phyloP scores from a whole-genome alignment of 2,888 invertebrate species.

The Rhogogaster chlorosoma region DNA sequence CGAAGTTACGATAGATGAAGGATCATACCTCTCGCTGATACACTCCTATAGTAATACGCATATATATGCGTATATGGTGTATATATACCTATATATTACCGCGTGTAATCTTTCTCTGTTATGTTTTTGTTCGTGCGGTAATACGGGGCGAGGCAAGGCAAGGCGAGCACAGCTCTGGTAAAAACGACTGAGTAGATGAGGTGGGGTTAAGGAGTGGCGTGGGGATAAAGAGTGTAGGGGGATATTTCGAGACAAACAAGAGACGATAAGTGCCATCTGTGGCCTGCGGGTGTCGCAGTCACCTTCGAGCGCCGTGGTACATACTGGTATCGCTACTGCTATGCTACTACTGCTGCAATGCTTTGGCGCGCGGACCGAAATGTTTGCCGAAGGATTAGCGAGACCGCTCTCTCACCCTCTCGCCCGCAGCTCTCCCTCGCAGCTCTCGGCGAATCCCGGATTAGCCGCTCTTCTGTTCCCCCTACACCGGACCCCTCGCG shows the following conservation, averaged over 20 bases:
- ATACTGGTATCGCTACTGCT: background rate
- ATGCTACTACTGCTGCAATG: conserved; percentile 12
- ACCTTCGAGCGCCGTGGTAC: conserved; percentile 46
- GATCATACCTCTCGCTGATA: background rate
- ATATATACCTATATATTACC: background rate
- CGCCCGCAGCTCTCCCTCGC: conserved; percentile 58
- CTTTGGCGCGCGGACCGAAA: conserved; percentile 17
- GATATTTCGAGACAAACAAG: conserved; percentile 65
- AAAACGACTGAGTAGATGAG: background rate
- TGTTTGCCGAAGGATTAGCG: conserved; percentile 48
- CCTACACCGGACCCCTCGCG: background rate
- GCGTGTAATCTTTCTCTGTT: background rate
- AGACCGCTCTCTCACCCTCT: conserved; percentile 56
- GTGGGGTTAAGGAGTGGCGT: background rate
- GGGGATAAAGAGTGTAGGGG: background rate
- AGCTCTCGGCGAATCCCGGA: conserved; percentile 45
- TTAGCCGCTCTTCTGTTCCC: conserved; percentile 40
- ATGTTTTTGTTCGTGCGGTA: background rate
- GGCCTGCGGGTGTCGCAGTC: conserved; percentile 56
- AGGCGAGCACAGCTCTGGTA: background rate
- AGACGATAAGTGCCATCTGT: conserved; percentile 70
- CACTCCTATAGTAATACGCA: background rate
- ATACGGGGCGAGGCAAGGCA: background rate
- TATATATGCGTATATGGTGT: background rate
- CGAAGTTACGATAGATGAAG: background rate